phyloP scores from a whole-genome alignment of 1,140 invertebrate species.

The Lepidurus apus region DNA sequence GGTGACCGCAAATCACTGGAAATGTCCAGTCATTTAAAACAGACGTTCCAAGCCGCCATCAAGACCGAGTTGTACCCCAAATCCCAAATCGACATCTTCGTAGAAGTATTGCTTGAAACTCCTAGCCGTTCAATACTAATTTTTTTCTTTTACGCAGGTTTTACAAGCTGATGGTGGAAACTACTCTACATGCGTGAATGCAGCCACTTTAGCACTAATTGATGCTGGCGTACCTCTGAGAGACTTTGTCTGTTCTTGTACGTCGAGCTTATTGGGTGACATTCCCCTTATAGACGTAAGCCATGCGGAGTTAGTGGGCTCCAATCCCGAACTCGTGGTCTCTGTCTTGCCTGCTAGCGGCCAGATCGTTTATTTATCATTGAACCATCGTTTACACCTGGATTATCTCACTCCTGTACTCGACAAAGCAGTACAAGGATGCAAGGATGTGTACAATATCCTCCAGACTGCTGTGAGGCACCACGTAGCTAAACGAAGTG shows the following conservation, averaged over 20 bases:
- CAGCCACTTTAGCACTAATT: conserved; percentile 88
- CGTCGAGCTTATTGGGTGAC: conserved; percentile 67
- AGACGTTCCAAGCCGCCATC: conserved; percentile 83
- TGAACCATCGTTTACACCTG: conserved; percentile 82
- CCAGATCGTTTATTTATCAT: conserved; percentile 73
- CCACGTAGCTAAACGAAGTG: conserved; percentile 54
- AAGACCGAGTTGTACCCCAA: conserved; percentile 82
- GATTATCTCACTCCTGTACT: conserved; percentile 80
- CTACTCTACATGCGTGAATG: conserved; percentile 84
- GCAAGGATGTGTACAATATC: conserved; percentile 76
- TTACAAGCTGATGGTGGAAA: conserved; percentile 85
- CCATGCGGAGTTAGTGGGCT: conserved; percentile 62
- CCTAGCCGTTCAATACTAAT: not conserved
- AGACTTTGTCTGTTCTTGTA: conserved; percentile 76
- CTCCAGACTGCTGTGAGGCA: conserved; percentile 72
- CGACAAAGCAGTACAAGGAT: conserved; percentile 77
- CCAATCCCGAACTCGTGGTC: conserved; percentile 70
- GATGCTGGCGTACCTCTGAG: conserved; percentile 94
- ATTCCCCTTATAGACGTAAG: conserved; percentile 73
- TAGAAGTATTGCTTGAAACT: conserved; percentile 67
- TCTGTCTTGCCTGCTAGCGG: conserved; percentile 63
- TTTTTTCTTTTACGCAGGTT: conserved; percentile 39
- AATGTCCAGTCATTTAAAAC: conserved; percentile 77
- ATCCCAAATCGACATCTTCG: conserved; percentile 94
- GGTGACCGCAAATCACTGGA: conserved; percentile 89